A percentile compares a stretch with the other conserved stretches of the same genome.
Evolutionary conservation across 2,797 vertebrate species (phyloP).

Genomic region (Premnoplex brunnescens): DNA sequence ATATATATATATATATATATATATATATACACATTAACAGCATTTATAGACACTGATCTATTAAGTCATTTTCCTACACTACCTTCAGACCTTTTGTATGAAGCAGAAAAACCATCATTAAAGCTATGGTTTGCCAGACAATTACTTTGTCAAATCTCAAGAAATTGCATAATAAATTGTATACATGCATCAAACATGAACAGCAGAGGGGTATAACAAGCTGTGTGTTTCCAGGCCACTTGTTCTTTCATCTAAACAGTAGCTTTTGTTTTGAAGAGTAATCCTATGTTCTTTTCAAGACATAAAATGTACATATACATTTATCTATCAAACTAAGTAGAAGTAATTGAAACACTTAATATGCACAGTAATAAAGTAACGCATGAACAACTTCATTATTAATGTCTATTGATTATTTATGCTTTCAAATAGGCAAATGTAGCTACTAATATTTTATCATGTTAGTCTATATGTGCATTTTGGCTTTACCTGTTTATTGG

Average conservation of each 20-base stretch:
- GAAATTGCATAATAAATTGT: conserved; percentile 84
- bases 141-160: conserved; percentile 85
- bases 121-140: conserved; percentile 80
- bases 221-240: conserved; percentile 78
- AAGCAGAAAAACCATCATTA: conserved; percentile 77
- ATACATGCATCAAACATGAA: conserved; percentile 81
- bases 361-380: conserved; percentile 79
- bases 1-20: background rate
- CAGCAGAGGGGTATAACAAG: conserved; percentile 77
- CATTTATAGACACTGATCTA: conserved; percentile 72
- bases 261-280: conserved; percentile 77
- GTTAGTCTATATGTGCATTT: conserved; percentile 71
- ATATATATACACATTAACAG: conserved; percentile 33
- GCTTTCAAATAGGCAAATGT: conserved; percentile 73
- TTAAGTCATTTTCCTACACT: conserved; percentile 71
- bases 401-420: conserved; percentile 83
- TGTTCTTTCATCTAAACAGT: conserved; percentile 75
- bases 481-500: conserved; percentile 79
- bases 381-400: conserved; percentile 78
- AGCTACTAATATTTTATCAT: conserved; percentile 72
- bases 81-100: conserved; percentile 73
- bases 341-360: conserved; percentile 83
- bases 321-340: conserved; percentile 82
- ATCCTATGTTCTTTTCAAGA: conserved; percentile 69
- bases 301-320: conserved; percentile 72